Conservation (phyloP, 1,140 invertebrate species). For the Drosophila carrolli region DNA sequence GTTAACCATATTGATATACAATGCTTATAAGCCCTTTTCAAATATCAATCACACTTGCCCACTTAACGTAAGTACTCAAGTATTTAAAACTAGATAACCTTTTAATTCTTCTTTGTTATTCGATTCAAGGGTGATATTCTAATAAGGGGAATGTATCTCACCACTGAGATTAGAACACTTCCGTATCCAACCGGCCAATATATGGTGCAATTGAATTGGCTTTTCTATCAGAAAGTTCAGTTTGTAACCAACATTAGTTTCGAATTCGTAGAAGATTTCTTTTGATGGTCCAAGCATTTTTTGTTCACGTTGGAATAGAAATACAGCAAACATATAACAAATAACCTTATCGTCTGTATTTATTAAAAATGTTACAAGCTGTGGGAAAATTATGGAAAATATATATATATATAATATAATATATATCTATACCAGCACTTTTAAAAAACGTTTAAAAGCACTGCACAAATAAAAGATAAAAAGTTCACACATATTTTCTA, state of each 20-base stretch:
- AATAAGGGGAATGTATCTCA: conserved; percentile 9
- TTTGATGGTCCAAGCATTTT: background rate
- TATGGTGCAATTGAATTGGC: conserved; percentile 9
- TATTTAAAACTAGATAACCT: background rate
- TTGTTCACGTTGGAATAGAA: background rate
- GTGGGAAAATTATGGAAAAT: too few relatives aligned
- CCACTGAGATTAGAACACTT: background rate
- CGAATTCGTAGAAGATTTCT: conserved; percentile 4
- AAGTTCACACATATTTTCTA: too few relatives aligned
- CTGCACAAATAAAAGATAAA: too few relatives aligned
- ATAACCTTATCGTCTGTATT: too few relatives aligned
- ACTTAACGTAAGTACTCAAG: conserved; percentile 1
- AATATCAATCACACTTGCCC: conserved; percentile 25
- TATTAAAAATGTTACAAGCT: too few relatives aligned
- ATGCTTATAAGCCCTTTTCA: conserved; percentile 2
- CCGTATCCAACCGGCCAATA: conserved; percentile 9
- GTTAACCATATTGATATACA: background rate
- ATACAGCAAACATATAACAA: background rate
- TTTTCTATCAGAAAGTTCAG: conserved; percentile 5
- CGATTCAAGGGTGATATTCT: conserved; percentile 2
- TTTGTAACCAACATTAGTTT: conserved; percentile 5
- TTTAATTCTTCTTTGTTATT: background rate
- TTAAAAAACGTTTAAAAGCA: too few relatives aligned
- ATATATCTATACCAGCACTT: too few relatives aligned
- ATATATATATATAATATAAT: too few relatives aligned